These are phyloP conservation scores for Ridgeia piscesae DNA, from an alignment of 1,140 invertebrate species.

Conservation along the genomic window DNA sequence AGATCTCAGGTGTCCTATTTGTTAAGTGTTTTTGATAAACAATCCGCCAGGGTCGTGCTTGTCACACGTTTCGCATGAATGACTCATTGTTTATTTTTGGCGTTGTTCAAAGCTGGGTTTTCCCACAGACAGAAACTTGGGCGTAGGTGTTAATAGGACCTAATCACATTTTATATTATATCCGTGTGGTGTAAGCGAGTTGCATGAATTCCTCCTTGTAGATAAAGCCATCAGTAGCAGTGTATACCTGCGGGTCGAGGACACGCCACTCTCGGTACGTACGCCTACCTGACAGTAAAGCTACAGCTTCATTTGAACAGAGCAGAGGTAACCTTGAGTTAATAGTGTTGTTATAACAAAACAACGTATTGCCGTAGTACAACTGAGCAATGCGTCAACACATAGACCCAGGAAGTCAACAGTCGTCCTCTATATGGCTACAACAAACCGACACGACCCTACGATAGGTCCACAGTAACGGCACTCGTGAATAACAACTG, in stretches of 20 bases:
- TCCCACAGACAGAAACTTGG: background rate
- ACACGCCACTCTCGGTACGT: background rate
- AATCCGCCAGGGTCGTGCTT: background rate
- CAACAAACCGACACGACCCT: too few relatives aligned
- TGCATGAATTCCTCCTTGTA: background rate
- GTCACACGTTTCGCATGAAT: background rate
- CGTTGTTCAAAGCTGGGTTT: background rate
- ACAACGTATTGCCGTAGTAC: background rate
- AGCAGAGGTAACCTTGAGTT: background rate
- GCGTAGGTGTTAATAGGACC: background rate
- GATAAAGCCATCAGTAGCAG: background rate
- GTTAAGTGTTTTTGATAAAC: background rate
- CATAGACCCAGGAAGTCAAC: background rate
- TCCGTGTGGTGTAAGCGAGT: background rate
- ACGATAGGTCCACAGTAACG: background rate
- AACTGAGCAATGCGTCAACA: background rate
- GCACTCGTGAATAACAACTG: background rate
- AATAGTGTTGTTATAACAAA: background rate
- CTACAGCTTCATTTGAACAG: background rate
- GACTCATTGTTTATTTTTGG: background rate
- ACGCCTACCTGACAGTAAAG: background rate
- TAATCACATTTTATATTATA: background rate
- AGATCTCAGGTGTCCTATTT: background rate
- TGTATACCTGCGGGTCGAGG: background rate
- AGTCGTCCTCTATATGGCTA: background rate